These are phyloP conservation scores for Diorhabda elongata DNA, from an alignment of 1,140 invertebrate species.

Conservation along the genomic window DNA sequence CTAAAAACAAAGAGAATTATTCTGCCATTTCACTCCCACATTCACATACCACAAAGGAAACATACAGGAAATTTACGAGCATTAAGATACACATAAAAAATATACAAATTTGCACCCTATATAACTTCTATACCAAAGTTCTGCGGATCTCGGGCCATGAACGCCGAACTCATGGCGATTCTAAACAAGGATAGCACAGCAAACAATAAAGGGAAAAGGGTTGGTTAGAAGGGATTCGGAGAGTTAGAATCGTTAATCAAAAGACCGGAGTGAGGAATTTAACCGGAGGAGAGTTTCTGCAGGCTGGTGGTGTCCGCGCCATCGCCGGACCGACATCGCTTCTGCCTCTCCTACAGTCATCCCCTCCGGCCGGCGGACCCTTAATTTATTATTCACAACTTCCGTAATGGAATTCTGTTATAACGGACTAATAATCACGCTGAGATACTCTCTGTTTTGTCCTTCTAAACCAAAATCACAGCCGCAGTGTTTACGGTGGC, in stretches of 20 bases:
- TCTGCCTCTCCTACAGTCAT: conserved; percentile 24
- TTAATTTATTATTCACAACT: conserved; percentile 46
- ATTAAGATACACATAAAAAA: too few relatives aligned
- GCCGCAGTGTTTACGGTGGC: conserved; percentile 11
- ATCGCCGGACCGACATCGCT: conserved; percentile 42
- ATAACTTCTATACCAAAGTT: neutral
- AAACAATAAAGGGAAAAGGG: conserved; percentile 16
- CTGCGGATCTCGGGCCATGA: neutral
- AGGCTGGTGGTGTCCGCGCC: conserved; percentile 37
- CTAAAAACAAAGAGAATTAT: too few relatives aligned
- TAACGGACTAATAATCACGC: conserved; percentile 41
- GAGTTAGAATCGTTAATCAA: conserved; percentile 43
- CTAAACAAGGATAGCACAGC: conserved; percentile 9
- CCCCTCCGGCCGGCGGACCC: conserved; percentile 29
- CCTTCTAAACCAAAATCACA: neutral
- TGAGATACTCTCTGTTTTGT: conserved; percentile 8
- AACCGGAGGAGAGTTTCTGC: conserved; percentile 31
- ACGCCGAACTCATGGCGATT: conserved; percentile 14
- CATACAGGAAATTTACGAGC: too few relatives aligned
- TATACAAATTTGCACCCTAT: too few relatives aligned
- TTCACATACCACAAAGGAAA: too few relatives aligned
- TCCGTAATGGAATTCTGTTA: conserved; percentile 45
- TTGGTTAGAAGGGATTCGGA: conserved; percentile 13
- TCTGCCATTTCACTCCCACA: too few relatives aligned
- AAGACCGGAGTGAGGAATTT: conserved; percentile 33